Base-by-base conservation (phyloP, 1,140 invertebrate species). In the Caerostris darwini region DNA sequence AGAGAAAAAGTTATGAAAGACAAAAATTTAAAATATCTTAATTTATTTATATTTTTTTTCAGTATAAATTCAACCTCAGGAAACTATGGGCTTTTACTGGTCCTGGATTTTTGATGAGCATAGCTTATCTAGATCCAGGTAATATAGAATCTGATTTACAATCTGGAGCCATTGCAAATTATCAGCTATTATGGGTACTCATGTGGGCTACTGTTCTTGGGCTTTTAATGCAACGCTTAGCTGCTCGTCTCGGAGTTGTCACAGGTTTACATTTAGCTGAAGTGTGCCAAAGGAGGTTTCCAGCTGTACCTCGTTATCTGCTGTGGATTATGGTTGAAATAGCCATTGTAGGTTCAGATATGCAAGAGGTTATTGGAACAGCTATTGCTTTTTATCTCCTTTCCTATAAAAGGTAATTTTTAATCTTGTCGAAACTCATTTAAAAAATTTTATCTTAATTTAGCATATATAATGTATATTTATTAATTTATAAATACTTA, bases 261-360 rank as follows among this genome's bases (percentile, higher is more conserved):
- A 97, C 98, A 3, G 98, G 98, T 7, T 96, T 97, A 64, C 98
- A 98, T 97, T 96, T 98, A 95, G 98, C 98, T 34, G 98, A 98
- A 96, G 97, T 98, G 96, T 98, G 98, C 95, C 97, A 98, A 95
- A 53, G 97, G 91, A 97, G 98, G 95, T 99, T 99, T 95, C 98
- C 97, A 95, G 97, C 96, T 95, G 90, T 98, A 50, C 98, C 98
- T 2, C 96, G 98, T 94, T 95, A 98, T 83, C 96, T 98, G 95
- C 96, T 99, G 17, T 99, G 98, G 98, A 97, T 99, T 81, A 99
- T 99, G 98, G 97, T 98, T 61, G 98, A 99, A 96, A 98, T 99
- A 94, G 98, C 98, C 10, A 99, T 99, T 95, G 99, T 99, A 95
- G 98, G 98, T 34, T 98, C 98, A 53, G 98, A 99, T 96, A 99